Conservation (phyloP, 2,888 invertebrate genomes). For the Alloplasta piceator region DNA sequence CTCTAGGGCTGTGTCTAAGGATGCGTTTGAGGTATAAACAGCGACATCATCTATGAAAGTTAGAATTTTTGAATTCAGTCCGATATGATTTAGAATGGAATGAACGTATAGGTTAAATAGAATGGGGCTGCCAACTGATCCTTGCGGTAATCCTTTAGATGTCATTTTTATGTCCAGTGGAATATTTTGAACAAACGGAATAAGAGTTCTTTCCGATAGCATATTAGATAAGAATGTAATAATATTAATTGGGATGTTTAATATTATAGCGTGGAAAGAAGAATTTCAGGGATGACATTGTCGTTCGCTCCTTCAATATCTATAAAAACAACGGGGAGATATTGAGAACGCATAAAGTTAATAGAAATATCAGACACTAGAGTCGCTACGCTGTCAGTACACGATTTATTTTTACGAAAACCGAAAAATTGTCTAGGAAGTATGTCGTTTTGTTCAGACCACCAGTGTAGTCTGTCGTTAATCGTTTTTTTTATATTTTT, state of each 20-base stretch:
- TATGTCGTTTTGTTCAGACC: not conserved
- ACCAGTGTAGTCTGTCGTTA: conserved; percentile 14
- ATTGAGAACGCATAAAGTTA: not conserved
- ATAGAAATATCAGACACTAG: conserved; percentile 12
- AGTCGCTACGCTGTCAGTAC: conserved; percentile 21
- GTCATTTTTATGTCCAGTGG: not conserved
- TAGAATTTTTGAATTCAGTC: too few species aligned
- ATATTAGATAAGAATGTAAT: conserved; percentile 9
- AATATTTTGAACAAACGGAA: not conserved
- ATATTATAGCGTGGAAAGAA: not conserved
- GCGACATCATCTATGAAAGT: conserved; percentile 21
- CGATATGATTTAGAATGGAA: too few species aligned
- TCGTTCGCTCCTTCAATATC: conserved; percentile 34
- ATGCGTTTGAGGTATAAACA: not conserved
- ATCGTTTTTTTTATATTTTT: conserved; percentile 27
- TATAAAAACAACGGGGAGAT: conserved; percentile 10
- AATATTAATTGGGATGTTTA: not conserved
- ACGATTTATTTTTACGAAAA: conserved; percentile 15
- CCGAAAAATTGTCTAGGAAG: conserved; percentile 26
- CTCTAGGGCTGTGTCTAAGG: not conserved
- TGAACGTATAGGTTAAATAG: conserved; percentile 20
- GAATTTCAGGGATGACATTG: conserved; percentile 7
- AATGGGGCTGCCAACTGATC: conserved; percentile 15
- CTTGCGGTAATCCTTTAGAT: conserved; percentile 20
- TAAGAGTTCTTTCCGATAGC: not conserved